Conservation (phyloP, 1,140 invertebrate genomes). For the Drosophila melanica region DNA sequence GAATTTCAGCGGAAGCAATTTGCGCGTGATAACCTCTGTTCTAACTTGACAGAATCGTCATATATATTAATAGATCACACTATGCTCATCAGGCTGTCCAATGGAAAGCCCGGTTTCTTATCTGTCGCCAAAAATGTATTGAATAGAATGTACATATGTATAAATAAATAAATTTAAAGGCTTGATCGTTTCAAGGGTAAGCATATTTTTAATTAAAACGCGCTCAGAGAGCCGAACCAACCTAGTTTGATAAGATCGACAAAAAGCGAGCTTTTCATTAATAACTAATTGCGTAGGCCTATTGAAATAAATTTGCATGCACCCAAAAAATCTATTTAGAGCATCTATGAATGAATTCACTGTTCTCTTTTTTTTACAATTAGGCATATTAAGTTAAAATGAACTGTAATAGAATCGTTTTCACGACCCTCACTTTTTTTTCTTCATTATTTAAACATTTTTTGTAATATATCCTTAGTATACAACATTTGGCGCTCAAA, state of each 20-base stretch:
- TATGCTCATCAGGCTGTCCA: constrained; percentile 12
- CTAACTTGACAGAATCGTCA: constrained; percentile 56
- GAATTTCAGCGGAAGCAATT: constrained; percentile 64
- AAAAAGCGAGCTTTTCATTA: constrained; percentile 47
- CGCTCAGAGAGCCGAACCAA: constrained; percentile 27
- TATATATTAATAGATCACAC: constrained; percentile 64
- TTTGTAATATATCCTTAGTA: background rate
- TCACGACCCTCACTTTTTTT: background rate
- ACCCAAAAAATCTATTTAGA: constrained; percentile 70
- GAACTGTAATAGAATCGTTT: constrained; percentile 14
- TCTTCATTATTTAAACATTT: background rate
- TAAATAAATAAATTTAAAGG: constrained; percentile 26
- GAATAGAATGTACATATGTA: constrained; percentile 19
- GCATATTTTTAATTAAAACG: constrained; percentile 71
- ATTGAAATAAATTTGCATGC: constrained; percentile 72
- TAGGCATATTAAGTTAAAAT: background rate
- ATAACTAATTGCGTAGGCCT: constrained; percentile 41
- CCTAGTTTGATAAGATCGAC: constrained; percentile 74
- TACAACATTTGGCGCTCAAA: background rate
- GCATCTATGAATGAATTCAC: constrained; percentile 52
- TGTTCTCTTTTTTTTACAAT: background rate
- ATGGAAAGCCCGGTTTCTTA: constrained; percentile 53
- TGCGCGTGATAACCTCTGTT: constrained; percentile 60
- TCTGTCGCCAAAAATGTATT: constrained; percentile 49
- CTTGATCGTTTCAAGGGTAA: constrained; percentile 68